Conservation (phyloP, 2,888 invertebrate species). For the Dorcus hopei region DNA sequence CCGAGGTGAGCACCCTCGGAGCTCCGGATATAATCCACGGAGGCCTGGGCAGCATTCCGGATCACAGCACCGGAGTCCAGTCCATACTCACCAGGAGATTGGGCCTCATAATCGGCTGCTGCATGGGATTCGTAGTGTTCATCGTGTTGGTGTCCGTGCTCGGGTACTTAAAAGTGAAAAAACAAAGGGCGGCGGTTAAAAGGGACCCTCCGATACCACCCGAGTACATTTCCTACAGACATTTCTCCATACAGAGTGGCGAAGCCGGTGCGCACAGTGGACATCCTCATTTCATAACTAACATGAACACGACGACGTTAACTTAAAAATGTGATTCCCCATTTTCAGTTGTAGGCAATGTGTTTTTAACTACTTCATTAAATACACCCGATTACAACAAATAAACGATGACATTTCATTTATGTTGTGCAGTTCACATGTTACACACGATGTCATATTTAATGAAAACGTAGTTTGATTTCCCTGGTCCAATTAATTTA, state of each 20-base stretch:
- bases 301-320: constrained; percentile 45
- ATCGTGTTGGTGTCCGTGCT: constrained; percentile 79
- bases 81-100: constrained; percentile 77
- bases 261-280: constrained; percentile 49
- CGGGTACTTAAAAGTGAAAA: constrained; percentile 81
- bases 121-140: constrained; percentile 82
- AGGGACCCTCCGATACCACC: constrained; percentile 69
- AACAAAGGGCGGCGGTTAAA: constrained; percentile 74
- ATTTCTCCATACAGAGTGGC: constrained; percentile 68
- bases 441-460: too few species aligned
- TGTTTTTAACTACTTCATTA: too few species aligned
- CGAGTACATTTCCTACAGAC: constrained; percentile 77
- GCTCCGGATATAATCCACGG: constrained; percentile 65
- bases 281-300: constrained; percentile 49
- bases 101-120: constrained; percentile 82
- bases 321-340: constrained; percentile 25
- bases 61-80: constrained; percentile 55
- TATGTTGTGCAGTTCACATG: too few species aligned
- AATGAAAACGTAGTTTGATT: too few species aligned
- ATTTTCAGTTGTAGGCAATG: too few species aligned
- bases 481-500: too few species aligned
- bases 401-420: too few species aligned
- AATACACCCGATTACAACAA: too few species aligned
- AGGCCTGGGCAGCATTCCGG: constrained; percentile 47
- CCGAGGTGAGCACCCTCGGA: constrained; percentile 71